A percentile compares a stretch with the other conserved stretches of the same genome.
Conservation (phyloP, 2,113 vertebrate species). For the Rostratula benghalensis region DNA sequence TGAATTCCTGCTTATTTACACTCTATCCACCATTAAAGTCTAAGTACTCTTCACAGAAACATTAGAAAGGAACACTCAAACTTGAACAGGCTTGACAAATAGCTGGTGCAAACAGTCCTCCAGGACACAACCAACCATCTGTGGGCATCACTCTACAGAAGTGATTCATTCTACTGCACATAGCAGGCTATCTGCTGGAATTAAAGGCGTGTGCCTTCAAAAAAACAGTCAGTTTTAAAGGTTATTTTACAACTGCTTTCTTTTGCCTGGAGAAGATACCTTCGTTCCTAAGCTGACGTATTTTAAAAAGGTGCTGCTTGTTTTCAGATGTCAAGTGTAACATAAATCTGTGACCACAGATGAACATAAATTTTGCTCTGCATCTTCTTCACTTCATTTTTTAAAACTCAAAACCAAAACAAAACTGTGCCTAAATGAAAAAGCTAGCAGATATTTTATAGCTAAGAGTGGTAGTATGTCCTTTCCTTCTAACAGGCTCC, state of each 20-base stretch:
- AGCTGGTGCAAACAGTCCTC: not conserved
- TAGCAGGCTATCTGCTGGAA: not conserved
- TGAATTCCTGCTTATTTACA: not conserved
- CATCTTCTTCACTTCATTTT: not conserved
- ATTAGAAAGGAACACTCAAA: not conserved
- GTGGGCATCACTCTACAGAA: not conserved
- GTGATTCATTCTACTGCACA: not conserved
- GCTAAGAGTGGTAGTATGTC: not conserved
- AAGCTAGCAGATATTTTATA: not conserved
- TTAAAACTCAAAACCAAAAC: not conserved
- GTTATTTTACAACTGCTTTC: not conserved
- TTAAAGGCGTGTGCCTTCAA: not conserved
- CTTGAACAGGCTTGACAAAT: not conserved
- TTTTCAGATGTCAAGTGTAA: not conserved
- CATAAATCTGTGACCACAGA: not conserved
- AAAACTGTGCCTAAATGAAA: not conserved
- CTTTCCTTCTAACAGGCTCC: not conserved
- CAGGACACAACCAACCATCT: not conserved
- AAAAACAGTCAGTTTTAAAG: not conserved
- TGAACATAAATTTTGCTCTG: not conserved
- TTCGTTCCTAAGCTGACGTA: not conserved
- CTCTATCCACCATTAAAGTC: not conserved
- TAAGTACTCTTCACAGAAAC: not conserved
- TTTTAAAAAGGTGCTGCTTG: not conserved
- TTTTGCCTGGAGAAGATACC: not conserved